Evolutionary conservation across 1,140 invertebrate genomes (phyloP).

Genomic region (Drosophila arizonae): DNA sequence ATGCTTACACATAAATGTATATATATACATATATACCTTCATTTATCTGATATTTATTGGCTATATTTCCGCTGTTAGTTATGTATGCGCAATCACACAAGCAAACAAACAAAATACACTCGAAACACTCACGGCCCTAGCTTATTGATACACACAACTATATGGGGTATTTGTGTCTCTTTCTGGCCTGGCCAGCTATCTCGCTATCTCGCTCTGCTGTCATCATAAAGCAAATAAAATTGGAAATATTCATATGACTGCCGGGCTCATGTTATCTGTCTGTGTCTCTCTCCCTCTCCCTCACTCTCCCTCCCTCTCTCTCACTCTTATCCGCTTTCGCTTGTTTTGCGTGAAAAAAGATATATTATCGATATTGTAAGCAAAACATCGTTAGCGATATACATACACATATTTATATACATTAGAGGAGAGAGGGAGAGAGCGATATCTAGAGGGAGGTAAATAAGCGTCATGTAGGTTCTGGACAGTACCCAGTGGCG

Average conservation of each 20-base stretch:
- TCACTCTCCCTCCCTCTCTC: too few species aligned
- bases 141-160: conserved; percentile 42
- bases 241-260: conserved; percentile 64
- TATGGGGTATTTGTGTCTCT: conserved; percentile 9
- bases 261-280: conserved; percentile 60
- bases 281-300: not conserved
- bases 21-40: conserved; percentile 14
- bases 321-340: not conserved
- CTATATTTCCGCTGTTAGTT: conserved; percentile 45
- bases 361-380: conserved; percentile 68
- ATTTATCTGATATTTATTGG: conserved; percentile 36
- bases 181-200: conserved; percentile 1
- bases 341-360: conserved; percentile 23
- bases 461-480: conserved; percentile 32
- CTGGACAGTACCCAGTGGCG: conserved; percentile 3
- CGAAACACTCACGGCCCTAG: conserved; percentile 1
- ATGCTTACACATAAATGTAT: not conserved
- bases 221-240: conserved; percentile 57
- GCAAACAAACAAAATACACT: conserved; percentile 26
- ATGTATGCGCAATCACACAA: conserved; percentile 34
- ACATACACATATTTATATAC: too few species aligned
- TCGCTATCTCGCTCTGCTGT: conserved; percentile 20
- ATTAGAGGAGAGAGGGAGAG: not conserved
- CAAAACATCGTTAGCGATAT: conserved; percentile 56
- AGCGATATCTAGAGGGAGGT: not conserved